Conservation (phyloP, 2,888 invertebrate species). For the Vanessa cardui region DNA sequence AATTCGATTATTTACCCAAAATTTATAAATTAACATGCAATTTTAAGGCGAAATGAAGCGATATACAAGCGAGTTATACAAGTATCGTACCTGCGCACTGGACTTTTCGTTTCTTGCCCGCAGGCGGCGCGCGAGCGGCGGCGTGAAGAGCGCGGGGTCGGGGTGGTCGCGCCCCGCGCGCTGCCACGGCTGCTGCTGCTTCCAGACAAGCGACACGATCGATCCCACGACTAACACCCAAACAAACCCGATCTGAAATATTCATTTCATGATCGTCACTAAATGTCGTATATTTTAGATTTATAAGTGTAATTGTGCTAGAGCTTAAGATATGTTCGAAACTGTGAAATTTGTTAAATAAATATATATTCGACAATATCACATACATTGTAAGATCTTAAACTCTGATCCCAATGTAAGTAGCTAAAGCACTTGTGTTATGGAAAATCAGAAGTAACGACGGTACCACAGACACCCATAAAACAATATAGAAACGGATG, state of each 20-base stretch:
- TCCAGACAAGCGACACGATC: slow-evolving; percentile 61
- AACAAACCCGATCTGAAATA: slow-evolving; percentile 65
- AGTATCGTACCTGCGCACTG: slow-evolving; percentile 54
- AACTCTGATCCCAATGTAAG: no score
- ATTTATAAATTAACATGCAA: neutral
- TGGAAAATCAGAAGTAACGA: no score
- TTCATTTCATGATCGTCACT: neutral
- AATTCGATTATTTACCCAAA: neutral
- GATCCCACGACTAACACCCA: slow-evolving; percentile 70
- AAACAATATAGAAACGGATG: no score
- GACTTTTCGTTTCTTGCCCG: slow-evolving; percentile 49
- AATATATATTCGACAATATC: no score
- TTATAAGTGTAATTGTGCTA: no score
- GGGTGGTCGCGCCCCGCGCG: slow-evolving; percentile 56
- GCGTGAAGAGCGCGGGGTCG: slow-evolving; percentile 72
- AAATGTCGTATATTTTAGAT: no score
- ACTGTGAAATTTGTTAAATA: no score
- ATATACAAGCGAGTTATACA: no score
- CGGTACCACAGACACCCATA: no score
- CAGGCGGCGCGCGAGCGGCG: slow-evolving; percentile 61
- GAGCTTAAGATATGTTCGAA: no score
- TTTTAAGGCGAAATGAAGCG: neutral
- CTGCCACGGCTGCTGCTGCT: slow-evolving; percentile 70
- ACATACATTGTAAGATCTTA: no score
- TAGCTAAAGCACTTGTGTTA: no score